Evolutionary conservation across 2,113 vertebrate species (phyloP).

Genomic region (Progne subis): DNA sequence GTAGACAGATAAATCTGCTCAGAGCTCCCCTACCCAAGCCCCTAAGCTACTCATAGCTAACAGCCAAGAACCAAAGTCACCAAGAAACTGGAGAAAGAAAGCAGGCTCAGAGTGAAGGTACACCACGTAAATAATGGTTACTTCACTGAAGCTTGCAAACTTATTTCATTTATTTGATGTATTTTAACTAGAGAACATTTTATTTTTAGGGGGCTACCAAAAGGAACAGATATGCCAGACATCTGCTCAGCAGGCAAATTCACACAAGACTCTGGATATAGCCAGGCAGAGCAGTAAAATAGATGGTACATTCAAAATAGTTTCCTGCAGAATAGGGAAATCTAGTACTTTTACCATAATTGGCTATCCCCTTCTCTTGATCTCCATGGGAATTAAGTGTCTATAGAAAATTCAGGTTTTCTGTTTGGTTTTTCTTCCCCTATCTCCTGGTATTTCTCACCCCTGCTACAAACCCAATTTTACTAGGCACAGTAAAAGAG

Average conservation of each 20-base stretch:
- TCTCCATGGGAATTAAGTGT: neutral
- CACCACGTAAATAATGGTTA: neutral
- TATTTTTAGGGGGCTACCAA: neutral
- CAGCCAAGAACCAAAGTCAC: neutral
- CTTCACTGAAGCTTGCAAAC: neutral
- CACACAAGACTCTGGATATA: neutral
- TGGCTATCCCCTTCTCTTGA: neutral
- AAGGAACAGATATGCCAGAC: neutral
- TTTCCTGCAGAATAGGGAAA: neutral
- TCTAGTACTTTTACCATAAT: neutral
- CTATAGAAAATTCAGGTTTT: neutral
- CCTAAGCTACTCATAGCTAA: neutral
- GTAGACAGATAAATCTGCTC: neutral
- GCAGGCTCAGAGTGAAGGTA: neutral
- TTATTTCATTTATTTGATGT: neutral
- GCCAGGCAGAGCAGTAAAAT: neutral
- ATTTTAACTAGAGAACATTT: neutral
- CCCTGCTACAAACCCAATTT: neutral
- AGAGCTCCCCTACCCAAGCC: neutral
- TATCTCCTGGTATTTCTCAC: neutral
- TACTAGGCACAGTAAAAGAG: neutral
- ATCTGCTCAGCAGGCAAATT: conserved; percentile 19
- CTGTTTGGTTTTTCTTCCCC: neutral
- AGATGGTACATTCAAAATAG: neutral
- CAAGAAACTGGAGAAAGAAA: neutral